A percentile compares a stretch with the other conserved stretches of the same genome.
Evolutionary conservation across 2,113 vertebrate species (phyloP).

Genomic region (Acanthochromis polyacanthus): DNA sequence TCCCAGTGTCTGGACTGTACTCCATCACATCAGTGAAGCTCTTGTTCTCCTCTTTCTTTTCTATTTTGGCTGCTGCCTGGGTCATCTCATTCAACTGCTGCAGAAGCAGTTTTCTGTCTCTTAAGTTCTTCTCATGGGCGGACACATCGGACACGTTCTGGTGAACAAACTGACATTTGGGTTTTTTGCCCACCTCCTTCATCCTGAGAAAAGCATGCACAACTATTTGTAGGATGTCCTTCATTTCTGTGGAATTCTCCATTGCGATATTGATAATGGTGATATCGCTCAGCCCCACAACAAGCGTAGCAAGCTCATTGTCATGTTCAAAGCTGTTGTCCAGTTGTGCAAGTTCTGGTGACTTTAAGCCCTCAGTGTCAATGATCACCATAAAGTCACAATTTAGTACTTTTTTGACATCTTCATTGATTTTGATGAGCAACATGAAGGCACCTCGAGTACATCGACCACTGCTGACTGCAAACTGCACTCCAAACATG

Average conservation of each 20-base stretch:
- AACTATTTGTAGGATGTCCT: constrained; percentile 78
- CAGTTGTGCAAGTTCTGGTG: constrained; percentile 72
- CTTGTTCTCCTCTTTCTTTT: constrained; percentile 73
- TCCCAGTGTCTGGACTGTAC: constrained; percentile 72
- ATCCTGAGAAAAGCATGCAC: constrained; percentile 80
- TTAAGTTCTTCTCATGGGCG: constrained; percentile 79
- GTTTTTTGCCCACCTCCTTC: constrained; percentile 82
- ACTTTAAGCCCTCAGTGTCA: constrained; percentile 80
- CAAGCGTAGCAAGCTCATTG: constrained; percentile 85
- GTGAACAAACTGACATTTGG: constrained; percentile 86
- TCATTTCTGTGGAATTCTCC: constrained; percentile 78
- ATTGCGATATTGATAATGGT: constrained; percentile 85
- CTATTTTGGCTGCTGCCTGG: constrained; percentile 78
- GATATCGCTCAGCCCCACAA: constrained; percentile 85
- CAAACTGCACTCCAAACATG: too few species aligned
- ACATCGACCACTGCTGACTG: constrained; percentile 83
- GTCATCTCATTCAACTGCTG: constrained; percentile 82
- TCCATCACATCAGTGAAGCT: constrained; percentile 81
- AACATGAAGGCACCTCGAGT: constrained; percentile 85
- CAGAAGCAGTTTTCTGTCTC: constrained; percentile 78
- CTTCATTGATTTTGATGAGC: constrained; percentile 70
- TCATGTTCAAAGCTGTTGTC: constrained; percentile 80
- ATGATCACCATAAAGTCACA: constrained; percentile 81
- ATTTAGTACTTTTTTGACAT: constrained; percentile 68
- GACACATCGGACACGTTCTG: constrained; percentile 85